Base-by-base conservation (phyloP, 2,797 vertebrate genomes). In the Delichon dasypus region DNA sequence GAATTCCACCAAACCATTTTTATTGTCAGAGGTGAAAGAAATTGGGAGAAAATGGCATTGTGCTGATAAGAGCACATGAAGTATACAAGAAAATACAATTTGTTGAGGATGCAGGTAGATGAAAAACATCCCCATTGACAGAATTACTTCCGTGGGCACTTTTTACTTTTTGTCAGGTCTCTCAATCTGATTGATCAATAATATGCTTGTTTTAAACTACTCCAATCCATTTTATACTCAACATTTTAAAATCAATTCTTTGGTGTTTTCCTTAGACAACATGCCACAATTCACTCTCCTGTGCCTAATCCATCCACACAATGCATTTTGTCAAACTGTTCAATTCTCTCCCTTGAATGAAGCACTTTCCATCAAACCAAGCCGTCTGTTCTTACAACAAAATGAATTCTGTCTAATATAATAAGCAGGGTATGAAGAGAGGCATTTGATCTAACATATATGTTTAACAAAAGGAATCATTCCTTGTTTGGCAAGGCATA, bases 131-230 rank as follows among this genome's bases (percentile, higher is more conserved):
- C 51, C 18, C 53, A 84, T 53, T 83, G 92, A 88, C 73, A 89
- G 74, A 94, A 86, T 66, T 50, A 79, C n/a, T 85, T 97, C 72
- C 76, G 22, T 48, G 47, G 51, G 42, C 38, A 86, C 44, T 83
- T 93, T 90, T 90, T 85, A 65, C 48, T 83, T 85, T 94, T 87
- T 94, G 93, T 94, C 94, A 92, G 83, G 58, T 27, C 70, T 84
- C 68, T 95, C 85, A 73, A 89, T 90, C 85, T 88, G 86, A 76
- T 92, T 94, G 88, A 96, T 95, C 93, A 85, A 92, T 89, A 95
- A 96, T 76, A 32, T 87, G 44, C 65, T 89, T 65, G 51, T 91
- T 94, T 95, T 93, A 96, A 95, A 91, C 58, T 74, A 75, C 61
- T 94, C 61, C 90, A 84, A 75, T 88, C 30, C 16, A 3, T 90